Conservation (phyloP, 1,140 invertebrate species). For the Limonius californicus region DNA sequence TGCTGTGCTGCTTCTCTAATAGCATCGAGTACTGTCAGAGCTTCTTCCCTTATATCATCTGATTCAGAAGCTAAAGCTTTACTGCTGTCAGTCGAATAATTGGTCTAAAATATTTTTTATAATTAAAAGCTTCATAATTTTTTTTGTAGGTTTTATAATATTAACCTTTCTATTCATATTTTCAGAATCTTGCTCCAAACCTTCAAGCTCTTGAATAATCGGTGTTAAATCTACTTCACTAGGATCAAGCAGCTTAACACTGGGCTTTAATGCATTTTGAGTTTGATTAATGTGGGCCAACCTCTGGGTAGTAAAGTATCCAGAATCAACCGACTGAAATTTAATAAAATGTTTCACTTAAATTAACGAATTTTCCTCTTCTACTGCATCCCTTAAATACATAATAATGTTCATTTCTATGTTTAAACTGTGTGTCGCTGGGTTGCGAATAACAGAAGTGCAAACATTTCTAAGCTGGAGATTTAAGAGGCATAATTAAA, state of each 20-base stretch:
- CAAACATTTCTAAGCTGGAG: too few species aligned
- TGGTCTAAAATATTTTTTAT: constrained; percentile 29
- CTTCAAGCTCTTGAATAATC: constrained; percentile 54
- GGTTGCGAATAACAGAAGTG: too few species aligned
- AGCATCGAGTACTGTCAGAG: constrained; percentile 52
- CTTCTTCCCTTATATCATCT: constrained; percentile 53
- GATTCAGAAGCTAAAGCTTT: constrained; percentile 53
- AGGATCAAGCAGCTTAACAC: constrained; percentile 63
- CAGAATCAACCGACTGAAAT: constrained; percentile 66
- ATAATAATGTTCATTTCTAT: too few species aligned
- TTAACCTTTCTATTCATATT: constrained; percentile 54
- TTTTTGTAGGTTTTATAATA: not conserved
- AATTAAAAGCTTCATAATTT: not conserved
- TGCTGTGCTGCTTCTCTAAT: constrained; percentile 52
- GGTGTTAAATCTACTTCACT: constrained; percentile 60
- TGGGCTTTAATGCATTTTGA: constrained; percentile 57
- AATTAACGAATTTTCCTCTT: not conserved
- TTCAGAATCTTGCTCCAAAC: constrained; percentile 55
- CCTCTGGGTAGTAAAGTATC: constrained; percentile 74
- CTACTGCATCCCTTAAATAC: too few species aligned
- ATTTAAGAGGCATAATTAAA: not conserved
- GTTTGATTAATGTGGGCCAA: constrained; percentile 71
- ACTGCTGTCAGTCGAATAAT: constrained; percentile 47
- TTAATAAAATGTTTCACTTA: constrained; percentile 28
- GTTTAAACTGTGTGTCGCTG: too few species aligned